Percentiles rank a stretch among this genome's conserved stretches.
phyloP scores from a whole-genome alignment of 1,140 invertebrate species.

The Atta colombica region DNA sequence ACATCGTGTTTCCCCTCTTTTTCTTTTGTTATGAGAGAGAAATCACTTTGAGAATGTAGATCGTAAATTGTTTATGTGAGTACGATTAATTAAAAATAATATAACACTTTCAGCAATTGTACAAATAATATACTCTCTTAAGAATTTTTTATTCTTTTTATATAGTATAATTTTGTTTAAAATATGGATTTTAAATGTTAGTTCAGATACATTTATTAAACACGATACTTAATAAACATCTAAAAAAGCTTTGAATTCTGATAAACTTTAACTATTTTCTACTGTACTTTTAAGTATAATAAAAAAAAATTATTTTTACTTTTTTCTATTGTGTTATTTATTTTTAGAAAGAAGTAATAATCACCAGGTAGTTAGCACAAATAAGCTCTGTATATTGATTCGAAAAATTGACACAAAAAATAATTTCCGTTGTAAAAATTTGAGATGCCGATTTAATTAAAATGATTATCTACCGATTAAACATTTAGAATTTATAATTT shows the following conservation, averaged over 20 bases:
- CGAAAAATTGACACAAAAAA: background rate
- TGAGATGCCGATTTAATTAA: background rate
- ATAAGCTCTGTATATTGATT: background rate
- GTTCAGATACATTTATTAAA: background rate
- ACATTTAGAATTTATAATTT: background rate
- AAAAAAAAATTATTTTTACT: background rate
- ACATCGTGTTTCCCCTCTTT: constrained; percentile 11
- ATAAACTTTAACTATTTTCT: background rate
- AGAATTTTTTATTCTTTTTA: background rate
- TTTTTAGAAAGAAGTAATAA: background rate
- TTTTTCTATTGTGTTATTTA: background rate
- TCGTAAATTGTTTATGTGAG: background rate
- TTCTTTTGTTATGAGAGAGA: background rate
- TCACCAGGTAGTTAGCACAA: background rate
- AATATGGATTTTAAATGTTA: background rate
- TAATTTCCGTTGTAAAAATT: background rate
- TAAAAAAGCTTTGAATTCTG: background rate
- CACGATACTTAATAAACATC: background rate
- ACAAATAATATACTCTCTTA: background rate
- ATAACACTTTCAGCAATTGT: background rate
- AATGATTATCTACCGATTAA: constrained; percentile 21
- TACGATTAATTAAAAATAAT: background rate
- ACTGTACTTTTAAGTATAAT: background rate
- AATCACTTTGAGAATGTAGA: constrained; percentile 1
- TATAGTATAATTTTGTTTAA: background rate